Evolutionary conservation across 2,888 invertebrate species (phyloP).

Genomic region (Ichneumoninae sp.): DNA sequence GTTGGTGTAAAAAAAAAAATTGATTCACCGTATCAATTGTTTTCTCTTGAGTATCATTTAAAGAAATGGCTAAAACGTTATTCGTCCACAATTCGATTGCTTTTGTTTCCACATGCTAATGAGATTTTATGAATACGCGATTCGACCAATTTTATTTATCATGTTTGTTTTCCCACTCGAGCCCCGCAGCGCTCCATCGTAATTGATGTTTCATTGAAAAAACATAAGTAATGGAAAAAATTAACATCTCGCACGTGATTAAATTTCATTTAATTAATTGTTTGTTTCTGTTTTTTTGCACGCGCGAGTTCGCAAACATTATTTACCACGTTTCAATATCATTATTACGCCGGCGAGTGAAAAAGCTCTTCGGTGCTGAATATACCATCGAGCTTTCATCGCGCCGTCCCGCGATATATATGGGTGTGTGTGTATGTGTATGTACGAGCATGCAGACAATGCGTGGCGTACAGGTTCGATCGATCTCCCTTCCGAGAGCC

Average conservation of each 20-base stretch:
- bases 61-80: not conserved
- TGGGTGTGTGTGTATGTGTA: not conserved
- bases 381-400: constrained; percentile 2
- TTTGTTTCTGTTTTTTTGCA: not conserved
- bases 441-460: constrained; percentile 30
- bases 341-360: constrained; percentile 14
- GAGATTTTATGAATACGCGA: not conserved
- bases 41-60: not conserved
- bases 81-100: not conserved
- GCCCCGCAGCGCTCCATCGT: not conserved
- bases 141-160: not conserved
- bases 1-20: not conserved
- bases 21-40: not conserved
- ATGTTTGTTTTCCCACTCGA: not conserved
- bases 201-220: not conserved
- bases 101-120: not conserved
- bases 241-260: not conserved
- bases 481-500: constrained; percentile 35
- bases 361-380: not conserved
- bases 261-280: constrained; percentile 2
- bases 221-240: not conserved
- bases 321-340: constrained; percentile 18
- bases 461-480: constrained; percentile 36
- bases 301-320: constrained; percentile 4
- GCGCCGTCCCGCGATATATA: not conserved